These are phyloP conservation scores for Varanus komodoensis DNA, from an alignment of 2,113 vertebrate genomes.

Conservation along the genomic window DNA sequence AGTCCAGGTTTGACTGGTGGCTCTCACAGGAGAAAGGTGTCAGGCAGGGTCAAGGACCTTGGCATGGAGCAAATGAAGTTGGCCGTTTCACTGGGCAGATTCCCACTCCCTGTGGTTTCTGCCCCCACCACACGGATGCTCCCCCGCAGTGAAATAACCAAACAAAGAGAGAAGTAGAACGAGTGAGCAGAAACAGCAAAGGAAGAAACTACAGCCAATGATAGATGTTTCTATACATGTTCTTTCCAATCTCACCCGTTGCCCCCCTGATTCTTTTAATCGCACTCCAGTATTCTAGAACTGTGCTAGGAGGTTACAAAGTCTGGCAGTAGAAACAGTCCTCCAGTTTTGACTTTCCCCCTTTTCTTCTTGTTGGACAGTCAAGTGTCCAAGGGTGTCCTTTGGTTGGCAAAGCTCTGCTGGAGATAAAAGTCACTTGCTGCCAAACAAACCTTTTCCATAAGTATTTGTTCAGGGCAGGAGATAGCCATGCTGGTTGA, in stretches of 20 bases:
- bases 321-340: neutral
- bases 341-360: neutral
- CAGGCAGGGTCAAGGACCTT: slow-evolving; percentile 25
- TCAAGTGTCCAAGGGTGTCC: neutral
- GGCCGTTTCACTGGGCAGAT: slow-evolving; percentile 33
- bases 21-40: slow-evolving; percentile 9
- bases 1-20: slow-evolving; percentile 13
- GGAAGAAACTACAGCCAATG: slow-evolving; percentile 44
- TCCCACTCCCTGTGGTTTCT: neutral
- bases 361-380: neutral
- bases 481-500: no score
- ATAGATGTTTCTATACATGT: neutral
- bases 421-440: neutral
- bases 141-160: neutral
- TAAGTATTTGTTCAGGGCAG: neutral
- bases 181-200: slow-evolving; percentile 17
- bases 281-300: neutral
- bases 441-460: neutral
- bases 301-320: neutral
- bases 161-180: slow-evolving; percentile 35
- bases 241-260: neutral
- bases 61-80: slow-evolving; percentile 37
- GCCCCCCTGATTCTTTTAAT: neutral
- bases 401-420: rapidly evolving
- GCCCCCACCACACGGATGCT: neutral